Conservation (phyloP, 2,797 vertebrate genomes). For the Dallia pectoralis region DNA sequence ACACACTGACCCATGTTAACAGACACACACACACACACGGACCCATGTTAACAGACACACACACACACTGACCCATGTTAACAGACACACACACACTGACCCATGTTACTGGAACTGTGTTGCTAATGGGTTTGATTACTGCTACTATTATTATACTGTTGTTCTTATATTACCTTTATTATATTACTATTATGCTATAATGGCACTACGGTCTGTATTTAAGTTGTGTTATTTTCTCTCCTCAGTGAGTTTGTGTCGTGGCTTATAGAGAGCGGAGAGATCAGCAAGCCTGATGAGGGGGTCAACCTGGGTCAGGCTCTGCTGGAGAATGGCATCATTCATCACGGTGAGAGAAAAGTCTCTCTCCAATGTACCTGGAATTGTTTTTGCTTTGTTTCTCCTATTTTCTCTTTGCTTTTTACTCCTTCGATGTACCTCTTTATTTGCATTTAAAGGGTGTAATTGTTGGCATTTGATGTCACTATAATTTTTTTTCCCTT, state of each 20-base stretch:
- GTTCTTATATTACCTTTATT: no score
- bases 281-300: conserved; percentile 95
- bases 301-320: conserved; percentile 96
- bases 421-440: neutral
- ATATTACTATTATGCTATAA: no score
- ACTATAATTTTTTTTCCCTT: neutral
- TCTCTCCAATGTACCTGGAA: neutral
- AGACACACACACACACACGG: no score
- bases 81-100: neutral
- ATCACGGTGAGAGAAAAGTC: conserved; percentile 84
- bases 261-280: conserved; percentile 95
- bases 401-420: conserved; percentile 6
- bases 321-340: conserved; percentile 97
- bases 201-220: no score
- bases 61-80: no score
- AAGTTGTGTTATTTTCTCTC: no score
- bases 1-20: no score
- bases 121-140: neutral
- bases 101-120: neutral
- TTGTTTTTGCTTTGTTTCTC: neutral
- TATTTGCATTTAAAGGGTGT: neutral
- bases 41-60: no score
- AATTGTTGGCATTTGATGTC: neutral
- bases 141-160: no score
- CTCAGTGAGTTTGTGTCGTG: conserved; percentile 95